Conservation (phyloP, 2,113 vertebrate species). For the Engraulis encrasicolus region DNA sequence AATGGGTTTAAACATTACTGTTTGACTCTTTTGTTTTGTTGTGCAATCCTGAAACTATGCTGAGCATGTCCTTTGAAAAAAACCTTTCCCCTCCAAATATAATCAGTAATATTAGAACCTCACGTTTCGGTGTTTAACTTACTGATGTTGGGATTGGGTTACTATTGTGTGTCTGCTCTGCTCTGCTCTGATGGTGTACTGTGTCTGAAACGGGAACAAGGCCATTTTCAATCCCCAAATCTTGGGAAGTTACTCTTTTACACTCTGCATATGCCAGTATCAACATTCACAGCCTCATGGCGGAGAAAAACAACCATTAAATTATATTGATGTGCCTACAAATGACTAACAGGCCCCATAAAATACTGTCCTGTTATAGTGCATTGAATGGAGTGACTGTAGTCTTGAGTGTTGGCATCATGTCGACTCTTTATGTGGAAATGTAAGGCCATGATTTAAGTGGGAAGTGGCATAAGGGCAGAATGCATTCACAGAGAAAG, state of each 20-base stretch:
- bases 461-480: too few species aligned
- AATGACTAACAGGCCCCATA: neutral
- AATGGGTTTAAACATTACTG: conserved; percentile 64
- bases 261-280: neutral
- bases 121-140: neutral
- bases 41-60: conserved; percentile 1
- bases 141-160: neutral
- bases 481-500: too few species aligned
- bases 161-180: neutral
- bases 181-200: too few species aligned
- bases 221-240: neutral
- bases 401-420: too few species aligned
- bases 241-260: neutral
- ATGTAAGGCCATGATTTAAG: too few species aligned
- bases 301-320: neutral
- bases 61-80: conserved; percentile 5
- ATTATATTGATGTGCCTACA: neutral
- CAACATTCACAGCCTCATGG: neutral
- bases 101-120: neutral
- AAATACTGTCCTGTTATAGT: neutral
- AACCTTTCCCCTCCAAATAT: neutral
- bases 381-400: neutral
- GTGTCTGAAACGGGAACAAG: neutral
- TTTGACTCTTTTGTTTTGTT: neutral
- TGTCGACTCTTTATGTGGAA: too few species aligned